Conservation (phyloP, 2,113 vertebrate species). For the Fregata magnificens region DNA sequence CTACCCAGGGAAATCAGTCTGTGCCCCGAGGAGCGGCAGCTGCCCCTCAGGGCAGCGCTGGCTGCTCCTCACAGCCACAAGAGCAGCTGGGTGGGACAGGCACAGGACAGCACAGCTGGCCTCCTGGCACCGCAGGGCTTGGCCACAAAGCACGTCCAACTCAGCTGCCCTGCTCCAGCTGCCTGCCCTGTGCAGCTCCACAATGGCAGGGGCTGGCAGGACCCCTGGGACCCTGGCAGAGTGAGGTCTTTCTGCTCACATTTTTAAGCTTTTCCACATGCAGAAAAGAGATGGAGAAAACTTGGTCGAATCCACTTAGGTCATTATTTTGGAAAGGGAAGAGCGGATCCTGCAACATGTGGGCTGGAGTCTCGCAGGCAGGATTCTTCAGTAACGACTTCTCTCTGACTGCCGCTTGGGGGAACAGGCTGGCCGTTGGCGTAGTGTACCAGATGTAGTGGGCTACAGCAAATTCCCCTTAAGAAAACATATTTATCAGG, state of each 20-base stretch:
- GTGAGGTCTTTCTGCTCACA: background rate
- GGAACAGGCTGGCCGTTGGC: background rate
- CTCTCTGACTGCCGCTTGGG: background rate
- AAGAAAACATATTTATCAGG: background rate
- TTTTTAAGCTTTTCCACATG: background rate
- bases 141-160: background rate
- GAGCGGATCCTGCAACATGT: background rate
- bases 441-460: background rate
- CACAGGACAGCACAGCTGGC: background rate
- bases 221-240: background rate
- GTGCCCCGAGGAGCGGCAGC: background rate
- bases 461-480: background rate
- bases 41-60: background rate
- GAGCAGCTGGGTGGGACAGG: background rate
- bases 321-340: background rate
- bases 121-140: fast-evolving
- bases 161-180: background rate
- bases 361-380: fast-evolving
- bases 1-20: background rate
- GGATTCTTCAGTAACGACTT: background rate
- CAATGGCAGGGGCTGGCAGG: fast-evolving
- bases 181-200: background rate
- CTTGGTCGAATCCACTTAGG: fast-evolving
- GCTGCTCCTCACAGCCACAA: background rate
- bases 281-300: background rate